A percentile compares a stretch with the other conserved stretches of the same genome.
Conservation (phyloP, 1,140 invertebrate species). For the Dermatophagoides farinae region DNA sequence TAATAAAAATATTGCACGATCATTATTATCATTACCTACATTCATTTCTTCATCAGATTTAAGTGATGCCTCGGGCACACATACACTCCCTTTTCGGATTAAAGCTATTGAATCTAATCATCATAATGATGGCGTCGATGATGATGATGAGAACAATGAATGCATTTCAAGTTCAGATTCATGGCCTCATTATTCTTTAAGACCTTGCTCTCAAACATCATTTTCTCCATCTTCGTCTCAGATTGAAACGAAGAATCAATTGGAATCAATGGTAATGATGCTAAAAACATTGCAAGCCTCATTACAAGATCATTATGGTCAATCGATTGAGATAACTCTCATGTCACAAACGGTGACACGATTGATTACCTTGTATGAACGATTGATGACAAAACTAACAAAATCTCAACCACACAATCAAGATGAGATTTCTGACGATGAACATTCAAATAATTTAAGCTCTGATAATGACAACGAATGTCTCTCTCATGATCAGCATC, state of each 20-base stretch:
- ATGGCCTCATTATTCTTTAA: too few relatives aligned
- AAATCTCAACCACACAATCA: too few relatives aligned
- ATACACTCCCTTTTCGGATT: too few relatives aligned
- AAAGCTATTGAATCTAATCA: too few relatives aligned
- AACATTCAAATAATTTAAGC: not conserved
- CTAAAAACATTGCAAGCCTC: not conserved
- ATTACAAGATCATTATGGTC: constrained; percentile 5
- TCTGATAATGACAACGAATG: not conserved
- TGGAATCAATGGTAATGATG: not conserved
- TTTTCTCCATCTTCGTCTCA: not conserved
- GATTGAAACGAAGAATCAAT: not conserved
- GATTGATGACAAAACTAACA: too few relatives aligned
- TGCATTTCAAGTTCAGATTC: too few relatives aligned
- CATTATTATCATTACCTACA: not conserved
- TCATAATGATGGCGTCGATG: too few relatives aligned
- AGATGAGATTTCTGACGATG: not conserved
- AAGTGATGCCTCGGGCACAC: not conserved
- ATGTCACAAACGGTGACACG: not conserved
- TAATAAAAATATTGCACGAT: not conserved
- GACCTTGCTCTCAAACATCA: not conserved
- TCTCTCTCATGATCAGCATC: not conserved
- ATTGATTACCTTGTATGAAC: not conserved
- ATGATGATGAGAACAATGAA: too few relatives aligned
- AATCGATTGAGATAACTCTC: not conserved
- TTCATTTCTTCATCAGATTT: not conserved